Conservation (phyloP, 1,140 invertebrate genomes). For the Camponotus pennsylvanicus region DNA sequence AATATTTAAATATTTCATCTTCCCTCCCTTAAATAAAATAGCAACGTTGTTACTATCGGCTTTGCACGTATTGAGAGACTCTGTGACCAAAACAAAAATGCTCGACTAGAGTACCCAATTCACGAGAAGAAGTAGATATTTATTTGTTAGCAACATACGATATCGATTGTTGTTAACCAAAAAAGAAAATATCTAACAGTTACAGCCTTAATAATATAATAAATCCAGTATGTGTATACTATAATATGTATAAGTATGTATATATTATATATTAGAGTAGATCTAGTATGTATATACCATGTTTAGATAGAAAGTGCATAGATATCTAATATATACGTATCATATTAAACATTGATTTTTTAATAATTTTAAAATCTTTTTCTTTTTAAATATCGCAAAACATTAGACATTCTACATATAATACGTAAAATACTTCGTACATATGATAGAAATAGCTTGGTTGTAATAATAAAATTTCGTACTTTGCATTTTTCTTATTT, state of each 20-base stretch:
- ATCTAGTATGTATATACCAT: neutral
- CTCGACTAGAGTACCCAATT: slow-evolving; percentile 3
- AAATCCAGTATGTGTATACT: too few species aligned
- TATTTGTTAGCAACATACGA: slow-evolving; percentile 2
- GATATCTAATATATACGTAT: too few species aligned
- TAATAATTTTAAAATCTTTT: neutral
- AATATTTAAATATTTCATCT: slow-evolving; percentile 54
- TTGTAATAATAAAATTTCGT: neutral
- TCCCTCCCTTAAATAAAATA: slow-evolving; percentile 36
- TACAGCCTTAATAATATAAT: neutral
- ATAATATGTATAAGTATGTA: too few species aligned
- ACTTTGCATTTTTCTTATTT: neutral
- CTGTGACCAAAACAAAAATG: slow-evolving; percentile 6
- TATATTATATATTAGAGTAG: too few species aligned
- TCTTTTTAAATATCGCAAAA: neutral
- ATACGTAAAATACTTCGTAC: neutral
- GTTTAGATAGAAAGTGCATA: neutral
- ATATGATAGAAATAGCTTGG: neutral
- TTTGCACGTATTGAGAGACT: slow-evolving; percentile 8
- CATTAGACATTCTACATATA: neutral
- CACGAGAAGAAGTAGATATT: neutral
- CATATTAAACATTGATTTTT: neutral
- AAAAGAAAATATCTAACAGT: neutral
- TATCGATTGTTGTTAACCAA: neutral
- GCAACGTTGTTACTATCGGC: slow-evolving; percentile 32